These are phyloP conservation scores for Chaenocephalus aceratus DNA, from an alignment of 2,113 vertebrate species.

Conservation along the genomic window DNA sequence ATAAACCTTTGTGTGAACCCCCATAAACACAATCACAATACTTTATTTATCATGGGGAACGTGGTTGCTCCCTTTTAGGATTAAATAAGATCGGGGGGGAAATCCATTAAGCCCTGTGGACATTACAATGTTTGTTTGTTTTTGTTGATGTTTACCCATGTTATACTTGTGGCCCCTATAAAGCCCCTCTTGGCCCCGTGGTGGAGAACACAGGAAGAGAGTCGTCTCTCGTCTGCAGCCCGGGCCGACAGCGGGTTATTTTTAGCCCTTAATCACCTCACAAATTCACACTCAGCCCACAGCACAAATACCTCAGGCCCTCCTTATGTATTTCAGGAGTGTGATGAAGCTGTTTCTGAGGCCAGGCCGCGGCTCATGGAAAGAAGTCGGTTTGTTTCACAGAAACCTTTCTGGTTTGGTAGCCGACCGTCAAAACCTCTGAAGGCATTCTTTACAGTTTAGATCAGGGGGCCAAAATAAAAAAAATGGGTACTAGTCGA, in stretches of 20 bases:
- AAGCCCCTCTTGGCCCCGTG: slow-evolving; percentile 32
- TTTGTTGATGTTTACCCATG: neutral
- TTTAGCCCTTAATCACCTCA: slow-evolving; percentile 85
- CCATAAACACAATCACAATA: too few species aligned
- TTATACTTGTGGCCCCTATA: too few species aligned
- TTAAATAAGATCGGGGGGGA: too few species aligned
- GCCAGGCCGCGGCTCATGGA: slow-evolving; percentile 46
- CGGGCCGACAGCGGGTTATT: slow-evolving; percentile 72
- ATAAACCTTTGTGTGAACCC: too few species aligned
- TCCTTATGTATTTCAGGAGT: slow-evolving; percentile 79
- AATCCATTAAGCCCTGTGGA: too few species aligned
- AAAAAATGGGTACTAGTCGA: too few species aligned
- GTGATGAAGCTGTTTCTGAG: slow-evolving; percentile 71
- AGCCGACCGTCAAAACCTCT: neutral
- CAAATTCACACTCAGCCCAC: slow-evolving; percentile 81
- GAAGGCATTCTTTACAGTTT: neutral
- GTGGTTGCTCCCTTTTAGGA: too few species aligned
- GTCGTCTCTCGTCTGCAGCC: slow-evolving; percentile 52
- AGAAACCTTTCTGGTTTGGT: slow-evolving; percentile 9
- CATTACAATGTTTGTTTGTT: too few species aligned
- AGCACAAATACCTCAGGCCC: slow-evolving; percentile 79
- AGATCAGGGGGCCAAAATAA: neutral
- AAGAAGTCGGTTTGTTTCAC: slow-evolving; percentile 30
- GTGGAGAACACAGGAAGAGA: slow-evolving; percentile 53
- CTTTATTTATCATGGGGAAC: too few species aligned